Percentiles rank a stretch among this genome's conserved stretches.
Evolutionary conservation across 2,888 invertebrate species (phyloP).

Genomic region (Drosophila longiperda): DNA sequence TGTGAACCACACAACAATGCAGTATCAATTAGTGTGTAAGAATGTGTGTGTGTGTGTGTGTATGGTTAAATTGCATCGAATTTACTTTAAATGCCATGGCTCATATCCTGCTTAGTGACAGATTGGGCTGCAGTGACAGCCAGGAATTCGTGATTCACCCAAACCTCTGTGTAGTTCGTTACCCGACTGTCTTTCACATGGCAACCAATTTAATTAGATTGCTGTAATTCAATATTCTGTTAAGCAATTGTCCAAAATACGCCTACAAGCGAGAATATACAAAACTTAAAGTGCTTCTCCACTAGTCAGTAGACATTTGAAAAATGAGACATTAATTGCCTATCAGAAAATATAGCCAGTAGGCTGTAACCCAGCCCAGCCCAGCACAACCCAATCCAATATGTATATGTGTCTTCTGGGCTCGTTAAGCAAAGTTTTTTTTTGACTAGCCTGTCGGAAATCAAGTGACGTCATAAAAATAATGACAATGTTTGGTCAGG

Average conservation of each 20-base stretch:
- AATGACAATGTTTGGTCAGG: constrained; percentile 54
- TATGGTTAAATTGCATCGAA: constrained; percentile 52
- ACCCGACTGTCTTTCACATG: constrained; percentile 35
- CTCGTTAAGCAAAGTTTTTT: constrained; percentile 16
- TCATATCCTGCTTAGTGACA: constrained; percentile 42
- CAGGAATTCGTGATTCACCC: constrained; percentile 17
- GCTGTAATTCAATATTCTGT: constrained; percentile 67
- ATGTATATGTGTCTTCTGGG: constrained; percentile 18
- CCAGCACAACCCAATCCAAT: neutral
- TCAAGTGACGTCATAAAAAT: constrained; percentile 62
- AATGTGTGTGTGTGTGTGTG: constrained; percentile 8
- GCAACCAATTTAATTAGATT: constrained; percentile 69
- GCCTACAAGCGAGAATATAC: neutral
- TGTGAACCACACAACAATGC: constrained; percentile 32
- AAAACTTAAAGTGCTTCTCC: constrained; percentile 19
- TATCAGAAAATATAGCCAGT: constrained; percentile 12
- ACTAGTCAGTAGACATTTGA: constrained; percentile 9
- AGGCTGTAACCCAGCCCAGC: neutral
- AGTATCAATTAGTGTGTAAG: constrained; percentile 4
- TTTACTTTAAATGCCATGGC: constrained; percentile 41
- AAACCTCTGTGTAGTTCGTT: constrained; percentile 6
- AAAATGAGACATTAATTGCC: constrained; percentile 60
- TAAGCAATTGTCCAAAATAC: constrained; percentile 12
- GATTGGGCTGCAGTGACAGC: constrained; percentile 48
- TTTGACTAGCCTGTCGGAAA: constrained; percentile 25